Evolutionary conservation across 2,888 invertebrate species (phyloP).

Genomic region (Actias luna): DNA sequence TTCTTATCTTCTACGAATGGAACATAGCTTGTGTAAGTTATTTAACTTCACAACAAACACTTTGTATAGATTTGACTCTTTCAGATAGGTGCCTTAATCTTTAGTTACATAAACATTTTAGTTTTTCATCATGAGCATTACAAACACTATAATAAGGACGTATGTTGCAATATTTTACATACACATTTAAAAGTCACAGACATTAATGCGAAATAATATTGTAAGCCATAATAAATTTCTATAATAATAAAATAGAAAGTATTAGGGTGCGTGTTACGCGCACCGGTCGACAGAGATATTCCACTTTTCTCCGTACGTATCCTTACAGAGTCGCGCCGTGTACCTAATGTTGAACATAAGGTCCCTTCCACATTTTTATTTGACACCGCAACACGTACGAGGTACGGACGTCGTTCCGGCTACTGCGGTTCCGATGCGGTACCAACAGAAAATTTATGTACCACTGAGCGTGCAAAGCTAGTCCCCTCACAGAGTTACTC

Average conservation of each 20-base stretch:
- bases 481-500: conserved; percentile 52
- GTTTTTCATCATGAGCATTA: background rate
- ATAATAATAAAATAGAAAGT: conserved; percentile 27
- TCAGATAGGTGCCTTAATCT: background rate
- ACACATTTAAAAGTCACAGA: conserved; percentile 15
- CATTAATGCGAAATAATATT: conserved; percentile 15
- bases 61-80: conserved; percentile 38
- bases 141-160: background rate
- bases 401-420: conserved; percentile 57
- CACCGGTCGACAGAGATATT: conserved; percentile 24
- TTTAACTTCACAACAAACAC: conserved; percentile 52
- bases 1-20: conserved; percentile 41
- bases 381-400: conserved; percentile 67
- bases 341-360: conserved; percentile 41
- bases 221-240: conserved; percentile 17
- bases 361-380: conserved; percentile 61
- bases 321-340: conserved; percentile 24
- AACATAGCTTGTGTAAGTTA: conserved; percentile 43
- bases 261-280: conserved; percentile 30
- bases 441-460: conserved; percentile 75
- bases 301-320: conserved; percentile 29
- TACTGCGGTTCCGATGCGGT: conserved; percentile 78
- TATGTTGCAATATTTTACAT: background rate
- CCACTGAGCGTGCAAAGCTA: conserved; percentile 71
- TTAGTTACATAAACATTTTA: background rate